Conservation (phyloP, 2,113 vertebrate species). For the Amazona vittata region DNA sequence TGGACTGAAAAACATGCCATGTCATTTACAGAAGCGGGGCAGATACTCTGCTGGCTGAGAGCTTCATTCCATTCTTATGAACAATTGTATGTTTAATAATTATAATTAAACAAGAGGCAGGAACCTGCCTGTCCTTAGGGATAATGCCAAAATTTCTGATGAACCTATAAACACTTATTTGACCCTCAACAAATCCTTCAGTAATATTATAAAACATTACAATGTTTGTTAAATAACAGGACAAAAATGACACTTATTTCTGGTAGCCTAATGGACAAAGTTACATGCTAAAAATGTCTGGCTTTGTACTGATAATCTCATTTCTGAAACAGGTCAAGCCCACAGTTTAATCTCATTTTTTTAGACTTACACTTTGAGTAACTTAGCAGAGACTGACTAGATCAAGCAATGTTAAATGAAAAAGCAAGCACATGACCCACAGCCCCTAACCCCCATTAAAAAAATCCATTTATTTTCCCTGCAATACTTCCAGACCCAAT, state of each 20-base stretch:
- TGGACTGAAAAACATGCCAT: not conserved
- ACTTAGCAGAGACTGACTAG: not conserved
- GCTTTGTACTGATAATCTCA: not conserved
- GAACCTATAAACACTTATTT: not conserved
- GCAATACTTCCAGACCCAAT: not conserved
- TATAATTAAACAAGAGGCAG: not conserved
- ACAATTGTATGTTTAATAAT: not conserved
- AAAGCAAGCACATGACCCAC: not conserved
- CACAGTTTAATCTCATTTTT: fast-evolving
- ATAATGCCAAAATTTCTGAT: not conserved
- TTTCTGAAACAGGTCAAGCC: not conserved
- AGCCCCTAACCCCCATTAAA: fast-evolving
- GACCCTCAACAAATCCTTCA: not conserved
- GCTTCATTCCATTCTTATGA: not conserved
- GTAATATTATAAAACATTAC: not conserved
- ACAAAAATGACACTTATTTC: not conserved
- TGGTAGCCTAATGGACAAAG: not conserved
- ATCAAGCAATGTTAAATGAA: not conserved
- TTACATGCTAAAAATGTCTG: not conserved
- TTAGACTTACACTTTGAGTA: not conserved
- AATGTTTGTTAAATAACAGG: not conserved
- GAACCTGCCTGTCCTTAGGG: not conserved
- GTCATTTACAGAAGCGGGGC: not conserved
- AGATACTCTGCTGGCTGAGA: not conserved
- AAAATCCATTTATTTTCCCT: not conserved